Evolutionary conservation across 2,888 invertebrate genomes (phyloP).

Genomic region (Exephanes ischioxanthus): DNA sequence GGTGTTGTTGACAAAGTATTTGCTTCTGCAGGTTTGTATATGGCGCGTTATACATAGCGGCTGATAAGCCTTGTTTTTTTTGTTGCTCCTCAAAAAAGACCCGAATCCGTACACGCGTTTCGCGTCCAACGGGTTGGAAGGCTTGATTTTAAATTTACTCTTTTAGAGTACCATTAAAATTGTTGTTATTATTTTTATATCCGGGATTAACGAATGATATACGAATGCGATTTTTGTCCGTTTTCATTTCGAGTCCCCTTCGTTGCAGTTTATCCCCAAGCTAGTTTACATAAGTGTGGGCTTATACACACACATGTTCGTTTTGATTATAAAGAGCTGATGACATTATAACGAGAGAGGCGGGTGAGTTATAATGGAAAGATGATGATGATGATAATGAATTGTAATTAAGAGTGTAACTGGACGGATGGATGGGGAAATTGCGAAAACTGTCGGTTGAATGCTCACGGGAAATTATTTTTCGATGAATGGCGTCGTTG

Average conservation of each 20-base stretch:
- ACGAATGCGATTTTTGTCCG: neutral
- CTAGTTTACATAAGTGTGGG: neutral
- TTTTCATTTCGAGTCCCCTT: neutral
- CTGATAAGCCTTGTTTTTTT: too few species aligned
- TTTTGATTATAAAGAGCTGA: neutral
- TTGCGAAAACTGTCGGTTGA: slow-evolving; percentile 40
- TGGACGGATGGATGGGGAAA: slow-evolving; percentile 32
- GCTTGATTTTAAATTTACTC: neutral
- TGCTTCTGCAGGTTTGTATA: neutral
- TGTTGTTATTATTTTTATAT: neutral
- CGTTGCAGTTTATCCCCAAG: neutral
- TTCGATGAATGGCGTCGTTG: neutral
- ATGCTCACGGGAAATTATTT: slow-evolving; percentile 40
- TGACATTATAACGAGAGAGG: slow-evolving; percentile 14
- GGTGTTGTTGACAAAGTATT: neutral
- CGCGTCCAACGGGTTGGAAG: too few species aligned
- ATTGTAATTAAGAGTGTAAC: slow-evolving; percentile 45
- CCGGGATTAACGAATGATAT: neutral
- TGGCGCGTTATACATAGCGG: too few species aligned
- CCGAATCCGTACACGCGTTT: too few species aligned
- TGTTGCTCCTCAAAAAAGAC: too few species aligned
- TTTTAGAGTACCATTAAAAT: too few species aligned
- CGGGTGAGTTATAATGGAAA: slow-evolving; percentile 17
- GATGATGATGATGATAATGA: slow-evolving; percentile 18
- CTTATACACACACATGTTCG: neutral